phyloP scores from a whole-genome alignment of 2,888 invertebrate species.

The Autographa gamma region DNA sequence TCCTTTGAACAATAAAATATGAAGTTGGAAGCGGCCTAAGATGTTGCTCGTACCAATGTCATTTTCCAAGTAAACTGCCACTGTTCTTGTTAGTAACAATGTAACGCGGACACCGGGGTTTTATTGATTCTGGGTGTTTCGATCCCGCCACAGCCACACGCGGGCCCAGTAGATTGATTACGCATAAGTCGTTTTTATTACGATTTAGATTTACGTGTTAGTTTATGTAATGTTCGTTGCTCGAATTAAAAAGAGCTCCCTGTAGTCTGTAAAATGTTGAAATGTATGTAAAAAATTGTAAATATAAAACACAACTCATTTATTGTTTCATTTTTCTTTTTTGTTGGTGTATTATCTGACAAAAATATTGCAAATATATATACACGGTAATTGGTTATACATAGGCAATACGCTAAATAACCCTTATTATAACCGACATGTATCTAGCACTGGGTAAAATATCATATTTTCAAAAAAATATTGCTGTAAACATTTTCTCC shows the following conservation, averaged over 20 bases:
- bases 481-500: no score
- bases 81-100: constrained; percentile 73
- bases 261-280: constrained; percentile 89
- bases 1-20: constrained; percentile 82
- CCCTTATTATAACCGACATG: no score
- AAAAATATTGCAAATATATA: neutral
- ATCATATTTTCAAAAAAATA: no score
- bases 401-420: no score
- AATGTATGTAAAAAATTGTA: constrained; percentile 88
- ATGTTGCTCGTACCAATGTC: constrained; percentile 78
- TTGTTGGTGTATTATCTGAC: neutral
- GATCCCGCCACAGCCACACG: constrained; percentile 74
- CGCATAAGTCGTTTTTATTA: constrained; percentile 86
- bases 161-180: constrained; percentile 84
- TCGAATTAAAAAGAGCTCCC: constrained; percentile 89
- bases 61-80: constrained; percentile 82
- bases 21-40: constrained; percentile 84
- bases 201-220: constrained; percentile 88
- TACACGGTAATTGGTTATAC: no score
- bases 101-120: constrained; percentile 80
- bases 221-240: constrained; percentile 89
- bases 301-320: constrained; percentile 85
- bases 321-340: constrained; percentile 81
- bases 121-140: constrained; percentile 87
- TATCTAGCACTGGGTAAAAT: no score